Evolutionary conservation across 2,113 vertebrate species (phyloP), one percentile per base, ranked within the genome.

Genomic region (Craseonycteris thonglongyai): DNA sequence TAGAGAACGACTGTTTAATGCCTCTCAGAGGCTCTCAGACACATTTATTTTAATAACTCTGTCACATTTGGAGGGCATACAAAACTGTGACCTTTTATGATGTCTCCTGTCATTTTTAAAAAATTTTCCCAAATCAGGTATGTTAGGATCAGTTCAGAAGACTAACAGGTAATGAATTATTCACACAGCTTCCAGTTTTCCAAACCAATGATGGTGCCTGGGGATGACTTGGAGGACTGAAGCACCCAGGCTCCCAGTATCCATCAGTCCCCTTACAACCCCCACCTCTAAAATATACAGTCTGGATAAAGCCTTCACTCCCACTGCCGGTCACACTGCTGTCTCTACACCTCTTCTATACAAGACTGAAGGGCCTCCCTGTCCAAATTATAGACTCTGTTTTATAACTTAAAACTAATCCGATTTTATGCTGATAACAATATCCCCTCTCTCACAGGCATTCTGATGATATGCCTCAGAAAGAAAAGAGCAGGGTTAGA

Each of bases 331-430:
- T 78, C 71, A 40, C n/a, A 71, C 19, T 15, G 45, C 61, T 26
- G 21, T 38, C 45, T 45, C 51, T 61, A n/a, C 56, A 47, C 58
- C 28, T 72, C 51, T 87, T 87, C 47, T 79, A 30, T 18, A 49
- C 22, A 84, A 81, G 59, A 87, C 42, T 26, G 26, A 33, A 84
- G 54, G 75, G 12, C 66, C 18, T 26, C 54, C 33, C 49, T 63
- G 15, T 69, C 66, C 33, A 81, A 69, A 65, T 6, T 13, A 49
- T 49, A 49, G 2, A 38, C 35, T 84, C 65, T 83, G 54, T 76
- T 51, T 94, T 90, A 49, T 38, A 95, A 95, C 81, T 89, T 89
- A 89, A 96, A 95, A 66, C 13, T 45, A 45, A 89, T 40, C 85
- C 2, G 40, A 85, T 45, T 51, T 63, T 61, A 45, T 35, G 63